These are phyloP conservation scores for Nephrotoma guestfalica DNA, from an alignment of 2,888 invertebrate genomes.

Conservation along the genomic window DNA sequence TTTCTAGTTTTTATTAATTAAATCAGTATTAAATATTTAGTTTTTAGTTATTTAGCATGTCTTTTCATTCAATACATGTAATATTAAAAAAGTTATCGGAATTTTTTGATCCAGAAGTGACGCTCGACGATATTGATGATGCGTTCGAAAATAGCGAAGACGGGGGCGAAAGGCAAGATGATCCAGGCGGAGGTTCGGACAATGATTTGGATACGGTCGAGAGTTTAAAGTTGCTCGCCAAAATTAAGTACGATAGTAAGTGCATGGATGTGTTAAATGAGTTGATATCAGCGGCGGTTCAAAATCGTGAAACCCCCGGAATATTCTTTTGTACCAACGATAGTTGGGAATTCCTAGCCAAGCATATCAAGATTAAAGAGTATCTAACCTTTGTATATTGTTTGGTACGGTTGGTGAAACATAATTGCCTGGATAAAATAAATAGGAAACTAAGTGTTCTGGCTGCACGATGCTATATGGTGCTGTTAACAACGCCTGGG, in stretches of 20 bases:
- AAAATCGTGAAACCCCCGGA: not conserved
- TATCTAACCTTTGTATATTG: not conserved
- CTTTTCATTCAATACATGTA: not conserved
- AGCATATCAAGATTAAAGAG: not conserved
- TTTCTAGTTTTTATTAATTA: not conserved
- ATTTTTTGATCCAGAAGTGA: not conserved
- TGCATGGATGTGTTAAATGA: not conserved
- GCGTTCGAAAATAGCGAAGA: not conserved
- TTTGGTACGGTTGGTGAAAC: not conserved
- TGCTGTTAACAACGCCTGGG: not conserved
- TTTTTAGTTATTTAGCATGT: not conserved
- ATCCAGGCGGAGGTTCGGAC: not conserved
- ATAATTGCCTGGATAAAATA: not conserved
- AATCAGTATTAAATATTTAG: not conserved
- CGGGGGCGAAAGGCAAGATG: not conserved
- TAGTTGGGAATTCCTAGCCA: not conserved
- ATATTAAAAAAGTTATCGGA: not conserved
- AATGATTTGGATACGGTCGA: not conserved
- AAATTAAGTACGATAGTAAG: not conserved
- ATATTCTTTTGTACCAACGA: slow-evolving; percentile 1
- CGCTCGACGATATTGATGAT: not conserved
- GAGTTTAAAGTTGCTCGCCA: not conserved
- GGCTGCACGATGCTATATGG: not conserved
- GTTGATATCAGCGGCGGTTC: not conserved
- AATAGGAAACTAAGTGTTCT: not conserved